Base-by-base conservation (phyloP, 2,888 invertebrate species). In the Orthonevra nobilis region DNA sequence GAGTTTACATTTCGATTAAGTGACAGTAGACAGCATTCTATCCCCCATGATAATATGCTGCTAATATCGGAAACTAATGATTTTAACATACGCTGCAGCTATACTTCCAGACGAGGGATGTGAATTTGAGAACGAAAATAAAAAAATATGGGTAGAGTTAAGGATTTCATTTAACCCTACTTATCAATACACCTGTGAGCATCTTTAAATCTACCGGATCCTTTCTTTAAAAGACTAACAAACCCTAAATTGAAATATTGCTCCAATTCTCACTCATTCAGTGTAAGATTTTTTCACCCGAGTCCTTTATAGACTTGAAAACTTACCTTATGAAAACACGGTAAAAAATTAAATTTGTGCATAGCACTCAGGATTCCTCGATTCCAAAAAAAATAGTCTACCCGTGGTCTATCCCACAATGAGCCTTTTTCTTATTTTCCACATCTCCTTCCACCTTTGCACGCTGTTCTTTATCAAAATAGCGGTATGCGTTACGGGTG, bases 241-340 rank as follows among this genome's bases (percentile, higher is more conserved):
- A 66, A 63, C 56, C 14, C 56, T 20, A 66, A 72, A 79, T 79
- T 56, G 54, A 56, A 79, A 73, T 61, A 79, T 79, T 73, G 66
- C 73, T 79, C 54, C 60, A 79, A 79, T 79, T 73, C 68, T 56
- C 73, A 73, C 73, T 61, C 68, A 73, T 54, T 77, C 56, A 50
- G 63, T 60, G 52, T 66, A 61, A 66, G 60, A 44, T 44, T 44
- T 54, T 44, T 44, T 42, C 61, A 73, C 63, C 60, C 60, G 46
- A 66, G 40, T 66, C 66, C 60, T 66, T 79, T 79, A 72, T 50
- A 52, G 64, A 64, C 75, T 75, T 70, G 69, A 63, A 50, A 75
- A 69, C 36, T 63, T 46, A 36, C 58, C 34, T 44, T 54, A 48
- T 20, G 70, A 44, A 64, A 58, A 26, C 26, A 36, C 44, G 4